Percentiles rank a stretch among this genome's conserved stretches.
Conservation (phyloP, 2,113 vertebrate species). For the Scytalopus superciliaris region DNA sequence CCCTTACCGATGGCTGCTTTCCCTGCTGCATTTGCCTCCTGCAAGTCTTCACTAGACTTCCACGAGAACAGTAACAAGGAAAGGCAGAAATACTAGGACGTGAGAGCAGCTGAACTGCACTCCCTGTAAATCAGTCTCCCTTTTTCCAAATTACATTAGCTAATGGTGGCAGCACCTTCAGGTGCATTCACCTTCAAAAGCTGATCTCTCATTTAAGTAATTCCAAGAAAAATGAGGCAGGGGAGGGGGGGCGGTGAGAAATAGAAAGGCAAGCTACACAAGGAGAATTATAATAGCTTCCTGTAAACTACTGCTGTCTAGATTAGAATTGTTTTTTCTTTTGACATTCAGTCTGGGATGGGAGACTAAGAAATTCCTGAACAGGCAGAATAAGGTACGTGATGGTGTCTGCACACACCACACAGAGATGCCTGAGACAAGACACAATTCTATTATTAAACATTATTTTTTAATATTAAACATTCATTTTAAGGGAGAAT, state of each 20-base stretch:
- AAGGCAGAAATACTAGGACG: fast-evolving
- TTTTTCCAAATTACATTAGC: slow-evolving; percentile 30
- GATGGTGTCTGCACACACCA: not conserved
- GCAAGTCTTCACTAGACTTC: not conserved
- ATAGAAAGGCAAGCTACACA: not conserved
- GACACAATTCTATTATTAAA: not conserved
- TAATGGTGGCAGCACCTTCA: slow-evolving; percentile 37
- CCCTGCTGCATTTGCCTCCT: not conserved
- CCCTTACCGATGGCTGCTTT: not conserved
- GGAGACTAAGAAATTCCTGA: not conserved
- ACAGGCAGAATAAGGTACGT: not conserved
- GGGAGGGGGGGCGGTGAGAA: not conserved
- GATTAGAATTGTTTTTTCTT: not conserved
- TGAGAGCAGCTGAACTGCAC: not conserved
- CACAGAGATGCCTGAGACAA: not conserved
- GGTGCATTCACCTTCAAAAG: slow-evolving; percentile 30
- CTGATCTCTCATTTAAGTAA: not conserved
- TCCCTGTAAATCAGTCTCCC: not conserved
- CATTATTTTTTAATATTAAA: not conserved
- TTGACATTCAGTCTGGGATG: not conserved
- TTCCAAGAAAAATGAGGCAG: not conserved
- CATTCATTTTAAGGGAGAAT: not conserved
- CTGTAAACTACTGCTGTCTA: not conserved
- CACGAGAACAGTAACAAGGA: not conserved
- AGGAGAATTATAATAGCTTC: slow-evolving; percentile 41